Percentiles rank a stretch among this genome's conserved stretches.
phyloP scores from a whole-genome alignment of 2,797 vertebrate species.

The Nyctalus aviator region DNA sequence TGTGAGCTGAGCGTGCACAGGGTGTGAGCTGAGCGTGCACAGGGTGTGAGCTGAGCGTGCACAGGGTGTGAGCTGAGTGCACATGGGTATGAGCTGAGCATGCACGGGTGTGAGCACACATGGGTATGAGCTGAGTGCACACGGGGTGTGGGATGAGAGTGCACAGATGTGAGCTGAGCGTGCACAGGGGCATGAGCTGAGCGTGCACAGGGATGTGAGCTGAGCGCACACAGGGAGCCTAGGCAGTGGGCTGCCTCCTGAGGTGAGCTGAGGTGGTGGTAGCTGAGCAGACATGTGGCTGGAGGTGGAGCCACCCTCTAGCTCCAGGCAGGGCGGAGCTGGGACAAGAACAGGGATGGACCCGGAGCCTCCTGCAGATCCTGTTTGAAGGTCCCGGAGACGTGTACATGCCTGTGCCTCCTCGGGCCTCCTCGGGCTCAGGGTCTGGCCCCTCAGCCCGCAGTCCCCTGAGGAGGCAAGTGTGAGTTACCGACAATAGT shows the following conservation, averaged over 20 bases:
- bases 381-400: not conserved
- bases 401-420: not conserved
- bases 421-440: not conserved
- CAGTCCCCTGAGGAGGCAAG: not conserved
- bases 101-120: no score
- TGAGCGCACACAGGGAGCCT: no score
- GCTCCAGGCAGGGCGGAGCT: not conserved
- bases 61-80: no score
- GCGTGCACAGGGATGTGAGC: no score
- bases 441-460: not conserved
- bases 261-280: not conserved
- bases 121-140: no score
- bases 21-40: no score
- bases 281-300: not conserved
- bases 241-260: no score
- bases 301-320: not conserved
- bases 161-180: no score
- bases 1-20: no score
- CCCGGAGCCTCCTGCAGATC: not conserved
- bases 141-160: fast-evolving
- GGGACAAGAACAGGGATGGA: not conserved
- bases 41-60: no score
- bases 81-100: no score
- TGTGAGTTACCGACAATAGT: not conserved
- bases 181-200: no score